A percentile compares a stretch with the other conserved stretches of the same genome.
These are phyloP conservation scores for Euschistus heros DNA, from an alignment of 1,140 invertebrate genomes.

Conservation along the genomic window DNA sequence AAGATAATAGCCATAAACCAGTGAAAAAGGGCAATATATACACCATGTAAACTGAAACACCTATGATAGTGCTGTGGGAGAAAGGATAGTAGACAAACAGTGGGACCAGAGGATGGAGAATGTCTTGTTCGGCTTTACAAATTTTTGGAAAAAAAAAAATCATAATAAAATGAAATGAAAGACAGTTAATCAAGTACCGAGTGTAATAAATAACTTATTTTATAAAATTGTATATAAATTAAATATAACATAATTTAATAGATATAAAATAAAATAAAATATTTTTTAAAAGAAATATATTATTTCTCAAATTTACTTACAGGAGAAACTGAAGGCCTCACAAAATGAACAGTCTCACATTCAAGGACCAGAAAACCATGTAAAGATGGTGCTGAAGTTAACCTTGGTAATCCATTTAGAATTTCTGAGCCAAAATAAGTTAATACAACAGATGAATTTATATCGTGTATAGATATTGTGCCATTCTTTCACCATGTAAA, in stretches of 20 bases:
- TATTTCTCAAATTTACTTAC: background rate
- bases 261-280: background rate
- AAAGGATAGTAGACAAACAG: too few species aligned
- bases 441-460: constrained; percentile 2
- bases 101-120: too few species aligned
- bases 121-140: too few species aligned
- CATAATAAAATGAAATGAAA: background rate
- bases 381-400: background rate
- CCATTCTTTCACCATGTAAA: constrained; percentile 11
- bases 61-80: too few species aligned
- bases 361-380: constrained; percentile 1
- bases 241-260: too few species aligned
- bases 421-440: constrained; percentile 1
- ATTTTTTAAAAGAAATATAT: background rate
- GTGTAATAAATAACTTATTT: too few species aligned
- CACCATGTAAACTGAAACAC: too few species aligned
- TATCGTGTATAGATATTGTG: constrained; percentile 6
- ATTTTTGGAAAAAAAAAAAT: background rate
- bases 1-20: too few species aligned
- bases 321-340: background rate
- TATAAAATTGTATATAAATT: too few species aligned
- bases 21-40: too few species aligned
- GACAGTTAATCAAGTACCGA: too few species aligned
- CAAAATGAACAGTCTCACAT: background rate
- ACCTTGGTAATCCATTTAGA: background rate